Base-by-base conservation (phyloP, 2,888 invertebrate genomes). In the Dynastes hyllus region DNA sequence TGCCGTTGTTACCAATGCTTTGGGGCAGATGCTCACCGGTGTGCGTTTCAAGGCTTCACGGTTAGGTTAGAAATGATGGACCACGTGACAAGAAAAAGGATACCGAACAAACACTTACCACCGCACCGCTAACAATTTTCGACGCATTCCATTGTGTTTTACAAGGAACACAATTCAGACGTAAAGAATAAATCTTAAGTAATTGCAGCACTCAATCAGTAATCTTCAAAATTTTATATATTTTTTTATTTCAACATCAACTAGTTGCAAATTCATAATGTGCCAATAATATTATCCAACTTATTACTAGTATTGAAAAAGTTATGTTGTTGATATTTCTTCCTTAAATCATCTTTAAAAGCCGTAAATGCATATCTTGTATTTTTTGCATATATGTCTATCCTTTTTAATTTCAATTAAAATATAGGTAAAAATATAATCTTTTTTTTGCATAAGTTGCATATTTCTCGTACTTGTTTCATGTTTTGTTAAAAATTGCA, bases 41-140 rank as follows among this genome's bases (percentile, higher is more conserved):
- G 73, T 73, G 16, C 73, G 32, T 73, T 73, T 73, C 73, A 73
- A 61, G 58, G 73, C 58, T 73, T 73, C 61, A 73, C 73, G 73
- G 73, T 73, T 73, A 40, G 73, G 73, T 73, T 73, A 40, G 73
- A 73, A 58, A 73, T 73, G 71, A 73, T 73, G 40, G 40, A 73
- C 71, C 71, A 73, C 71, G 71, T 73, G 71, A 73, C 71, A 73
- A n/a, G 58, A 73, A 61, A 45, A 40, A 53, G 73, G 73, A 73
- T 40, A 11, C 45, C 16, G 58, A 73, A 73, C 73, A 73, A 73
- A 40, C 51, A 73, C 58, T 73, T 61, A 58, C 73, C 73, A 53
- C 58, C 32, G 40, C 73, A 73, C 58, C 73, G 27, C 73, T 58
- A 40, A 73, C 40, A 73, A 45, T 73, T 58, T 73, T 61, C 58